phyloP scores from a whole-genome alignment of 2,797 vertebrate genomes.

The Epinephelus malabaricus region DNA sequence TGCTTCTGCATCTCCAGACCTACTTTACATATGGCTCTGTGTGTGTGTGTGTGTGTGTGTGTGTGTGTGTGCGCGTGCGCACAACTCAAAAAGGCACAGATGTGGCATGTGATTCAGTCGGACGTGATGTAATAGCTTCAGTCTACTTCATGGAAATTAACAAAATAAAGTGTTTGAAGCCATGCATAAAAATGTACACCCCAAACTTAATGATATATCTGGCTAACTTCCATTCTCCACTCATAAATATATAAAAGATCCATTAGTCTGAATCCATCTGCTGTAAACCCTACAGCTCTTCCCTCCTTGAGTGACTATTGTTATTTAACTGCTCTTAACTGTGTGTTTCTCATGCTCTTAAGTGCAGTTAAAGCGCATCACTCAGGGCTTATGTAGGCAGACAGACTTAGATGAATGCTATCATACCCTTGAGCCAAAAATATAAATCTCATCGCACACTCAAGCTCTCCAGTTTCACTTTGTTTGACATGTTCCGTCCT shows the following conservation, averaged over 20 bases:
- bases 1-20: constrained; percentile 78
- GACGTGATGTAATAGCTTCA: constrained; percentile 40
- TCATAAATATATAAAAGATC: constrained; percentile 63
- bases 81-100: constrained; percentile 18
- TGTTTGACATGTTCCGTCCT: constrained; percentile 39
- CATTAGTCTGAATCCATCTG: constrained; percentile 54
- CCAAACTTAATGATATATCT: constrained; percentile 42
- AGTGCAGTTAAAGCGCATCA: constrained; percentile 64
- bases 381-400: constrained; percentile 59
- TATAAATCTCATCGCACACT: constrained; percentile 55
- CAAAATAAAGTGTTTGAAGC: constrained; percentile 30
- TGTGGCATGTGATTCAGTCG: constrained; percentile 33
- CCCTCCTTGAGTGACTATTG: constrained; percentile 39
- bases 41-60: constrained; percentile 36
- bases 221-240: constrained; percentile 35
- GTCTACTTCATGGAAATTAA: constrained; percentile 41
- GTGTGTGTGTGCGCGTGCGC: constrained; percentile 25
- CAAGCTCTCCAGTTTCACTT: constrained; percentile 42
- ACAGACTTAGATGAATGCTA: constrained; percentile 58
- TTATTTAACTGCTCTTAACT: constrained; percentile 60
- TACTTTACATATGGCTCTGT: constrained; percentile 61
- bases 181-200: constrained; percentile 9
- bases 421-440: constrained; percentile 57
- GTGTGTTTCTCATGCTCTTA: constrained; percentile 51
- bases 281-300: constrained; percentile 36